These are phyloP conservation scores for Chlorodrepanis virens DNA, from an alignment of 2,113 vertebrate genomes.

Conservation along the genomic window DNA sequence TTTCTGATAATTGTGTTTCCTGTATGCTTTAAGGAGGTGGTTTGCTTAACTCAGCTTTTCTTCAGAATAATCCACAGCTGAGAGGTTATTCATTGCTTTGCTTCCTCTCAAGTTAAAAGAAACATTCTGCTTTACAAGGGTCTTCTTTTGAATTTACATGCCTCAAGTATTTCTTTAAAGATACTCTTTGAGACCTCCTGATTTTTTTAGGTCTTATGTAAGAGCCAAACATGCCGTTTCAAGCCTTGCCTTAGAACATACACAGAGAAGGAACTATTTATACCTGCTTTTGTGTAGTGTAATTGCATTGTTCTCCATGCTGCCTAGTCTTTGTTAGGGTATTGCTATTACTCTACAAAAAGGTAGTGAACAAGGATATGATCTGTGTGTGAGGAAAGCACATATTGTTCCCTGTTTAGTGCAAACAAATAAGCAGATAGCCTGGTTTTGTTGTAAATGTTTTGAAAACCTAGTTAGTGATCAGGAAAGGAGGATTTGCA, in stretches of 20 bases:
- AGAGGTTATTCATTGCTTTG: neutral
- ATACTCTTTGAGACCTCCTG: neutral
- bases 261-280: neutral
- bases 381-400: neutral
- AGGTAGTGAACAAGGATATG: neutral
- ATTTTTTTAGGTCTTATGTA: neutral
- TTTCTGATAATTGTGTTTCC: neutral
- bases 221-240: neutral
- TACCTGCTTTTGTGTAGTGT: neutral
- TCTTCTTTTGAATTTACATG: neutral
- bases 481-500: neutral
- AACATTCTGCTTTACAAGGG: neutral
- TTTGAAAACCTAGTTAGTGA: neutral
- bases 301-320: neutral
- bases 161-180: neutral
- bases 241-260: neutral
- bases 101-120: neutral
- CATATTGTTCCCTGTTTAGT: neutral
- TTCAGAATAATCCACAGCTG: neutral
- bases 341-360: neutral
- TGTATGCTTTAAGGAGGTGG: neutral
- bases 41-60: neutral
- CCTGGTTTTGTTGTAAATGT: neutral
- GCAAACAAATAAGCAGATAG: neutral
- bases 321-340: neutral